phyloP scores from a whole-genome alignment of 2,888 invertebrate genomes.

The Drosophila pseudotalamancana region DNA sequence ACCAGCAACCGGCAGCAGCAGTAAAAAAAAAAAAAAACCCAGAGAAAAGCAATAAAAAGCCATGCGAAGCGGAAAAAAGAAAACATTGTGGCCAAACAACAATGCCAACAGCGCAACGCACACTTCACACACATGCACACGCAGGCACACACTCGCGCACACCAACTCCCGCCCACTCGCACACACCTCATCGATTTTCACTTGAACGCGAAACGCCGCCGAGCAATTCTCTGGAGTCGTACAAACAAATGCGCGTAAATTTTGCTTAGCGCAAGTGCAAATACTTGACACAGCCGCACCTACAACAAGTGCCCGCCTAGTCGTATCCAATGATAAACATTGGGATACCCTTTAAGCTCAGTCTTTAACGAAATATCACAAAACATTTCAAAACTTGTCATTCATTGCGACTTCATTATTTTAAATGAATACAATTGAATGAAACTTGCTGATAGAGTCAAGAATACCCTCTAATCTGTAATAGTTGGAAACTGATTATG shows the following conservation, averaged over 20 bases:
- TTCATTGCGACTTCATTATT: too few relatives aligned
- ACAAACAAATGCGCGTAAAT: conserved; percentile 81
- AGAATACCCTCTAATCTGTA: conserved; percentile 6
- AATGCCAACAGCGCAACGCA: conserved; percentile 61
- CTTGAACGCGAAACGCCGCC: conserved; percentile 59
- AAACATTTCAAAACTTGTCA: too few relatives aligned
- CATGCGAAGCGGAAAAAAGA: conserved; percentile 69
- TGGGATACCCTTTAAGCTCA: conserved; percentile 3
- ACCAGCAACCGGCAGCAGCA: conserved; percentile 59
- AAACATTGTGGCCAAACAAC: conserved; percentile 75
- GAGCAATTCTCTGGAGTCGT: conserved; percentile 65
- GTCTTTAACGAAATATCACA: too few relatives aligned
- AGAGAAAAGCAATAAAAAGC: conserved; percentile 75
- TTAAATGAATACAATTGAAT: too few relatives aligned
- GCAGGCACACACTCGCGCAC: conserved; percentile 12
- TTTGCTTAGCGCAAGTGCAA: conserved; percentile 77
- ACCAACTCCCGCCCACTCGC: conserved; percentile 11
- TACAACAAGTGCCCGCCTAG: conserved; percentile 28
- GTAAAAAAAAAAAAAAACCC: conserved; percentile 33
- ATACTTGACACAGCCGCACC: conserved; percentile 78
- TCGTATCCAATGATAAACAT: neutral
- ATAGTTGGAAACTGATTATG: too few relatives aligned
- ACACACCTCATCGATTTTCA: conserved; percentile 69
- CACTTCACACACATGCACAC: conserved; percentile 39
- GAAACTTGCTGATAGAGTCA: neutral